Evolutionary conservation across 2,797 vertebrate genomes (phyloP).

Genomic region (Sebastes minor): DNA sequence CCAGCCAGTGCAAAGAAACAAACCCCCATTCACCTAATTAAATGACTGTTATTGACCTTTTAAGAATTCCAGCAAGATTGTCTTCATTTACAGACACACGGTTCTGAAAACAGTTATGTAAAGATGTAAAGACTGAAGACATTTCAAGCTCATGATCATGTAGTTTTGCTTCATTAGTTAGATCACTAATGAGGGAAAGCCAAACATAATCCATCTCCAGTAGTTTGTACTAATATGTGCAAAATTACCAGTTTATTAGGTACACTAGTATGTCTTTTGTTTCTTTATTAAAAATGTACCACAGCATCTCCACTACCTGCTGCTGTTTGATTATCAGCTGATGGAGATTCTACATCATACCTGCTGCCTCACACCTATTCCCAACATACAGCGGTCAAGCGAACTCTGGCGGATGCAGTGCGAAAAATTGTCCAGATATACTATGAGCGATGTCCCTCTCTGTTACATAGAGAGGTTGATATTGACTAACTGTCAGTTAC

Average conservation of each 20-base stretch:
- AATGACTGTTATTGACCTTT: slow-evolving; percentile 34
- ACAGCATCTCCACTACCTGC: neutral
- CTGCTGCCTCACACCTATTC: neutral
- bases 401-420: no score
- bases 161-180: neutral
- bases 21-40: neutral
- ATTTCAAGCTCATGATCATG: neutral
- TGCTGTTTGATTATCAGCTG: neutral
- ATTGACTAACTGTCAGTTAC: no score
- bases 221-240: neutral
- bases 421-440: no score
- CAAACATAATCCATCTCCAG: neutral
- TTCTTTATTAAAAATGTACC: no score
- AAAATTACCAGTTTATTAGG: neutral
- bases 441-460: no score
- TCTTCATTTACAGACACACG: neutral
- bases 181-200: neutral
- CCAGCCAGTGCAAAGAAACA: neutral
- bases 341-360: neutral
- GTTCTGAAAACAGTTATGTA: slow-evolving; percentile 49
- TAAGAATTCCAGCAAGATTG: neutral
- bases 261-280: neutral
- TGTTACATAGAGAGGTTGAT: no score
- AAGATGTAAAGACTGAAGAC: neutral
- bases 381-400: no score